Base-by-base conservation (phyloP, 2,888 invertebrate species). In the Cinara cedri region DNA sequence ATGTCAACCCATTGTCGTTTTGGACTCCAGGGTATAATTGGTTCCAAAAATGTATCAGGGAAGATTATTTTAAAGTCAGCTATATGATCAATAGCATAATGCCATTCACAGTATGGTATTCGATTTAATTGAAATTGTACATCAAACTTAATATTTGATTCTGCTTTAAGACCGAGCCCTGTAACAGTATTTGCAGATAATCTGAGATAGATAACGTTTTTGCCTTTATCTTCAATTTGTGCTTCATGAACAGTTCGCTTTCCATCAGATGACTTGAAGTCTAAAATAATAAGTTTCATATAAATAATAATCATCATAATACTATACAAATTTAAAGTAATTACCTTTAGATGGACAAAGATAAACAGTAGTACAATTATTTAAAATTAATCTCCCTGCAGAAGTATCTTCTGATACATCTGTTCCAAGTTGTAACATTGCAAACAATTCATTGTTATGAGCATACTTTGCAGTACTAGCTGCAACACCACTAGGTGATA, bases 31-130 rank as follows among this genome's bases (percentile, higher is more conserved):
- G 91, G 91, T 83, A 91, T 90, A 82, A 87, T 88, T 4, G 90
- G 90, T 75, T 90, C 89, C 54, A 89, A 85, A 80, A 88, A 88
- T 42, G 89, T 88, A 81, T 90, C 89, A 0, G 94, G 93, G 84
- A 93, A 93, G 51, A 94, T 90, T 55, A 92, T 87, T 66, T 89
- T 88, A 76, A 91, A 89, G 83, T 92, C 90, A 0, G 90, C 88
- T 60, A 94, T 89, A 84, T 90, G 90, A 85, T 94, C 94, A 26
- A 94, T 89, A 0, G 93, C 93, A 85, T 90, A 89, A 84, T 93
- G 94, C 93, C 93, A 94, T 85, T 94, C 93, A 86, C 93, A 93
- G 83, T 93, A 91, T 0, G 93, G 91, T 82, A 93, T 87, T 62
- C 94, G 89, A 85, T 93, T 94, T 82, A 94, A 85, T 84, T 93